phyloP scores from a whole-genome alignment of 2,888 invertebrate species.

The Tenthredo livida region DNA sequence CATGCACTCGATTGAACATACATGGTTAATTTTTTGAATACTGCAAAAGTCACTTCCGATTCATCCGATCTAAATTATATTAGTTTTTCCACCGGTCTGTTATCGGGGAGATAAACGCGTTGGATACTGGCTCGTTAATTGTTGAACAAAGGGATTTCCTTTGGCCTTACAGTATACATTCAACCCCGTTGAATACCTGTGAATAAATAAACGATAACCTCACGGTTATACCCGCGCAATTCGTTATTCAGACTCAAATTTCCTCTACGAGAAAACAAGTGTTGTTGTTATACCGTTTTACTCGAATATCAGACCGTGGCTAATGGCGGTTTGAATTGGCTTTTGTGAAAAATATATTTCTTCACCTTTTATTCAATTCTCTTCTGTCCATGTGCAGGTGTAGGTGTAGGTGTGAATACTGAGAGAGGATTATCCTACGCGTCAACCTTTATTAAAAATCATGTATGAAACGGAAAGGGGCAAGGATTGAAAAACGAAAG shows the following conservation, averaged over 20 bases:
- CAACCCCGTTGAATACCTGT: neutral
- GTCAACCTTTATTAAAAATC: neutral
- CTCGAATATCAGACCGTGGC: neutral
- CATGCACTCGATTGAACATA: neutral
- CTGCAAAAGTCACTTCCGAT: neutral
- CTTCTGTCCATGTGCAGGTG: neutral
- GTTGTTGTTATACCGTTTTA: neutral
- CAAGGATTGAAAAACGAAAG: neutral
- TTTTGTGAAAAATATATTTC: neutral
- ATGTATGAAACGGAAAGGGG: neutral
- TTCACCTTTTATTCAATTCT: neutral
- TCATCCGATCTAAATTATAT: neutral
- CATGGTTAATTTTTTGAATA: neutral
- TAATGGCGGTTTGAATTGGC: constrained; percentile 3
- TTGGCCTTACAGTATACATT: neutral
- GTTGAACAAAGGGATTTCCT: neutral
- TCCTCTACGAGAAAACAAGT: neutral
- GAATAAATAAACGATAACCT: constrained; percentile 11
- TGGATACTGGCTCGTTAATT: neutral
- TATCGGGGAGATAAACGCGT: neutral
- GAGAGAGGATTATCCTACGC: neutral
- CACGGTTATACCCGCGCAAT: neutral
- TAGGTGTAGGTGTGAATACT: neutral
- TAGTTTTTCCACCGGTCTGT: neutral
- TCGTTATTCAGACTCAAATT: neutral